Conservation (phyloP, 1,140 invertebrate species). For the Hestina assimilis region DNA sequence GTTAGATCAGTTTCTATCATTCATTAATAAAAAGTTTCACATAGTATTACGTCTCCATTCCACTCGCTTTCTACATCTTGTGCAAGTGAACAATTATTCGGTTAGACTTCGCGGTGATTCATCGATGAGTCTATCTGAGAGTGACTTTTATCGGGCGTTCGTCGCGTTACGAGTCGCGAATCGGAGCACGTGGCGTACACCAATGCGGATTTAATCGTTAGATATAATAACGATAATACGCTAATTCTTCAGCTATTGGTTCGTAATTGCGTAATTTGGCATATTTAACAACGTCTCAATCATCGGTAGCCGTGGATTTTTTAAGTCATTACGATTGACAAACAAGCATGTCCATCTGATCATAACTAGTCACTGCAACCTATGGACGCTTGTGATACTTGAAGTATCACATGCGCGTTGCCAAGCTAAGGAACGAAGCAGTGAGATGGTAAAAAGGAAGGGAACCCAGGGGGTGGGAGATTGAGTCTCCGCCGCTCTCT, state of each 20-base stretch:
- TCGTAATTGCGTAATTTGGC: constrained; percentile 25
- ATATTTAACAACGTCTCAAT: no score
- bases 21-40: constrained; percentile 27
- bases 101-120: constrained; percentile 60
- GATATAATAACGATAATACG: constrained; percentile 15
- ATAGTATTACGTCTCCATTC: constrained; percentile 40
- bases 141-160: constrained; percentile 66
- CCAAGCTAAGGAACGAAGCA: no score
- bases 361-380: no score
- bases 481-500: no score
- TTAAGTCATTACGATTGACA: no score
- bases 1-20: background rate
- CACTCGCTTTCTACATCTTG: constrained; percentile 59
- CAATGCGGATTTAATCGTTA: constrained; percentile 11
- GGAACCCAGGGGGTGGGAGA: no score
- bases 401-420: no score
- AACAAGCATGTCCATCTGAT: no score
- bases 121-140: constrained; percentile 75
- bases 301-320: no score
- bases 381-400: no score
- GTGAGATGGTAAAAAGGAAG: no score
- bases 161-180: constrained; percentile 26
- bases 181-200: constrained; percentile 26
- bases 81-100: constrained; percentile 69
- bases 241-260: constrained; percentile 21